Conservation (phyloP, 2,113 vertebrate genomes). For the Indicator maculatus region DNA sequence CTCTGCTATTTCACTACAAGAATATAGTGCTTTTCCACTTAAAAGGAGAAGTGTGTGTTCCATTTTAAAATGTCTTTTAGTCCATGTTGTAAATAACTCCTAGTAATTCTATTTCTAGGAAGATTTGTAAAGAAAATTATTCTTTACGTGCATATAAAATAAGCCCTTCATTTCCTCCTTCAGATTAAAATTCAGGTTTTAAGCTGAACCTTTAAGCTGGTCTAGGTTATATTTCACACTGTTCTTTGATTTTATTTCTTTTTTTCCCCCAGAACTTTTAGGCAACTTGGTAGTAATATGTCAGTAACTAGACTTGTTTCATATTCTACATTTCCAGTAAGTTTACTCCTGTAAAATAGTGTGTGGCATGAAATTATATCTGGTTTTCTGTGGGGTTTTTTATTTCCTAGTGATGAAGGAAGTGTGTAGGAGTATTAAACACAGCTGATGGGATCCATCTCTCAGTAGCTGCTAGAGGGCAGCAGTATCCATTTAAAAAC, state of each 20-base stretch:
- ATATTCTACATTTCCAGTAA: constrained; percentile 52
- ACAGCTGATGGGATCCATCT: not conserved
- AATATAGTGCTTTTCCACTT: constrained; percentile 22
- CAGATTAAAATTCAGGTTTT: constrained; percentile 9
- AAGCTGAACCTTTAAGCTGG: not conserved
- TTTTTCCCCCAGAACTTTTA: not conserved
- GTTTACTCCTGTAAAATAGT: not conserved
- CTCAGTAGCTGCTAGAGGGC: constrained; percentile 64
- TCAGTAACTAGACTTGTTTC: not conserved
- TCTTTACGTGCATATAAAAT: constrained; percentile 41
- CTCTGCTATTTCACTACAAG: not conserved
- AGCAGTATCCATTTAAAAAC: constrained; percentile 65
- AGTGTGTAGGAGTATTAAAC: not conserved
- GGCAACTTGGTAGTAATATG: not conserved
- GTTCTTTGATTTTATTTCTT: not conserved
- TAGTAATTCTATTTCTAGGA: constrained; percentile 49
- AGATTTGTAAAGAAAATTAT: not conserved
- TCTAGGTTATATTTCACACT: not conserved
- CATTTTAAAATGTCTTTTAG: constrained; percentile 26
- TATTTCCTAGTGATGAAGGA: not conserved
- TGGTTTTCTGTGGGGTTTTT: not conserved
- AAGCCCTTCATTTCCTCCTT: constrained; percentile 64
- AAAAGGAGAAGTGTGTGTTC: constrained; percentile 39
- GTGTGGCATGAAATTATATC: not conserved
- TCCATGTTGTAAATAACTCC: constrained; percentile 31